Evolutionary conservation across 2,113 vertebrate genomes (phyloP).

Genomic region (Progne subis): DNA sequence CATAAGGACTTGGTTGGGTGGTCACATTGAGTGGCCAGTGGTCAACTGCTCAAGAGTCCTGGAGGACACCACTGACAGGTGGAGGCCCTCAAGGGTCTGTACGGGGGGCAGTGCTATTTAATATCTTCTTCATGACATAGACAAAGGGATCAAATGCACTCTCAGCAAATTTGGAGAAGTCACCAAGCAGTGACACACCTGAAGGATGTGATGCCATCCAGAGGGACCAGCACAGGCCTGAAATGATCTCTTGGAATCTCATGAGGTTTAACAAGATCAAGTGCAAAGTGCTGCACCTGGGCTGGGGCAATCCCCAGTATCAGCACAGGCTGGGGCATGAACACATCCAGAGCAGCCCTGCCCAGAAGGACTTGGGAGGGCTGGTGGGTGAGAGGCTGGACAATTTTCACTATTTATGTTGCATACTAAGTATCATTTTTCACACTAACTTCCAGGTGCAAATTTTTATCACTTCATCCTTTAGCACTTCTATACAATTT

Average conservation of each 20-base stretch:
- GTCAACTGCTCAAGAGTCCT: background rate
- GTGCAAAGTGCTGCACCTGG: background rate
- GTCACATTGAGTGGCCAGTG: background rate
- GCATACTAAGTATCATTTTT: background rate
- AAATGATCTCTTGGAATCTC: background rate
- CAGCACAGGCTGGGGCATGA: background rate
- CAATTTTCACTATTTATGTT: background rate
- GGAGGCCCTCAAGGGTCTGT: too few relatives aligned
- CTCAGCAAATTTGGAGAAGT: background rate
- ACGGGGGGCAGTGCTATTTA: background rate
- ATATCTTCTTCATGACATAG: too few relatives aligned
- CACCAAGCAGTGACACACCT: background rate
- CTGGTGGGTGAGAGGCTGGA: background rate
- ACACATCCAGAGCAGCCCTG: background rate
- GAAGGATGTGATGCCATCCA: background rate
- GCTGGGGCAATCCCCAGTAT: fast-evolving
- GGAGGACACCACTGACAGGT: background rate
- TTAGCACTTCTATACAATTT: background rate
- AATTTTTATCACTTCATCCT: background rate
- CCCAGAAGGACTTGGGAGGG: background rate
- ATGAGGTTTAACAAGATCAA: background rate
- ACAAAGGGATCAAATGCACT: fast-evolving
- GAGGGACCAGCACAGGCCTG: background rate
- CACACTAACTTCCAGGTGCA: background rate
- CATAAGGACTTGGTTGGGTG: background rate